These are phyloP conservation scores for Thamnophis sirtalis DNA, from an alignment of 2,113 vertebrate genomes.

Conservation along the genomic window DNA sequence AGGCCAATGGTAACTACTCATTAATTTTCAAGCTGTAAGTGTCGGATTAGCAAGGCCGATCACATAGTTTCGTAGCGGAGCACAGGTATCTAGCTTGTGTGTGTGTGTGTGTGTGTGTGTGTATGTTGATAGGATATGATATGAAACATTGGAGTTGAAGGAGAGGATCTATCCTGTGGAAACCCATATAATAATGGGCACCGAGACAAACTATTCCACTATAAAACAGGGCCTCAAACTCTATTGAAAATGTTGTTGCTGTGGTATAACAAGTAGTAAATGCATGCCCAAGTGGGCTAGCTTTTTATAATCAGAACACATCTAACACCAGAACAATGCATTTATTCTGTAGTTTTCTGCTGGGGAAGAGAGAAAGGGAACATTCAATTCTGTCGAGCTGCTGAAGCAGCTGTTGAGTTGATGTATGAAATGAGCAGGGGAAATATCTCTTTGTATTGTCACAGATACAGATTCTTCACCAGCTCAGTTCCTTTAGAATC, in stretches of 20 bases:
- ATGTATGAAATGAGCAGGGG: not conserved
- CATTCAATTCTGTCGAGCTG: not conserved
- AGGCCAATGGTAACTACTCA: too few relatives aligned
- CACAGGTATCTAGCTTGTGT: too few relatives aligned
- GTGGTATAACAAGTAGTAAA: not conserved
- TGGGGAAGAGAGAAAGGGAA: not conserved
- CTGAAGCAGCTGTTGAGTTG: not conserved
- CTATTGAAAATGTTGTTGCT: not conserved
- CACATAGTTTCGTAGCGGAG: too few relatives aligned
- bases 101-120: too few relatives aligned
- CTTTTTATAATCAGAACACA: conserved; percentile 9
- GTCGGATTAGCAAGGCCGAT: too few relatives aligned
- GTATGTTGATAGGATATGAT: too few relatives aligned
- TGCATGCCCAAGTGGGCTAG: not conserved
- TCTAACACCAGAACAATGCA: not conserved
- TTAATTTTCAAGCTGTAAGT: too few relatives aligned
- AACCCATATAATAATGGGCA: not conserved
- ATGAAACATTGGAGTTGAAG: too few relatives aligned
- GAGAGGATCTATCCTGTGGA: not conserved
- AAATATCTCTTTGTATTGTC: not conserved
- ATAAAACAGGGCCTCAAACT: not conserved
- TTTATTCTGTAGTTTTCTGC: conserved; percentile 3
- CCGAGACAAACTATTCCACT: not conserved
- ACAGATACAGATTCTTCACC: not conserved
- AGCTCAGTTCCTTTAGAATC: not conserved